Conservation (phyloP, 1,140 invertebrate species). For the Solenopsis fugax region DNA sequence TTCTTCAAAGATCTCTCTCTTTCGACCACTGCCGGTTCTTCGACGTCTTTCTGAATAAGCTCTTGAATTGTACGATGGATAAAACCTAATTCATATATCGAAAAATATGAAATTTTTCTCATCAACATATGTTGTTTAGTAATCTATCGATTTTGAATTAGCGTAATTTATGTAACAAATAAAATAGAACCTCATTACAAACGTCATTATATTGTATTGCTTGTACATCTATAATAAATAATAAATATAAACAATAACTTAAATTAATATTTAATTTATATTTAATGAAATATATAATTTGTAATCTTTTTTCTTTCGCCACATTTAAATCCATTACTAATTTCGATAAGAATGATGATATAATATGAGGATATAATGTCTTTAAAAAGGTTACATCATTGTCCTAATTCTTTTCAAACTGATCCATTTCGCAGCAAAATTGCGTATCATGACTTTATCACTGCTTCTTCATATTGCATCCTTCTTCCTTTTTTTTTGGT, state of each 20-base stretch:
- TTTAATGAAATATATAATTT: neutral
- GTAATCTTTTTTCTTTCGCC: neutral
- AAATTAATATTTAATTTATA: neutral
- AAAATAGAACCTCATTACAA: neutral
- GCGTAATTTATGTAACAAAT: neutral
- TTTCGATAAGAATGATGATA: neutral
- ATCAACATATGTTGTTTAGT: neutral
- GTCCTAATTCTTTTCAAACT: neutral
- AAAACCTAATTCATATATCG: neutral
- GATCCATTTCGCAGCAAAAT: conserved; percentile 21
- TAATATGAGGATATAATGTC: neutral
- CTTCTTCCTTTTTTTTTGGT: neutral
- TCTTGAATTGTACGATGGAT: neutral
- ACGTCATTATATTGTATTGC: too few species aligned
- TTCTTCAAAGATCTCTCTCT: conserved; percentile 81
- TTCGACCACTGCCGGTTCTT: conserved; percentile 78
- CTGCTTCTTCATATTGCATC: conserved; percentile 8
- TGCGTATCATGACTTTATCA: conserved; percentile 47
- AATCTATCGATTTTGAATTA: neutral
- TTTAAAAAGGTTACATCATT: conserved; percentile 31
- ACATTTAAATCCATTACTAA: neutral
- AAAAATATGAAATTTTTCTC: neutral
- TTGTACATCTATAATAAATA: too few species aligned
- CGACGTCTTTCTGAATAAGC: conserved; percentile 75
- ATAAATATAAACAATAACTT: neutral